A percentile compares a stretch with the other conserved stretches of the same genome.
These are phyloP conservation scores for Octodonta nipae DNA, from an alignment of 2,888 invertebrate species.

Conservation along the genomic window DNA sequence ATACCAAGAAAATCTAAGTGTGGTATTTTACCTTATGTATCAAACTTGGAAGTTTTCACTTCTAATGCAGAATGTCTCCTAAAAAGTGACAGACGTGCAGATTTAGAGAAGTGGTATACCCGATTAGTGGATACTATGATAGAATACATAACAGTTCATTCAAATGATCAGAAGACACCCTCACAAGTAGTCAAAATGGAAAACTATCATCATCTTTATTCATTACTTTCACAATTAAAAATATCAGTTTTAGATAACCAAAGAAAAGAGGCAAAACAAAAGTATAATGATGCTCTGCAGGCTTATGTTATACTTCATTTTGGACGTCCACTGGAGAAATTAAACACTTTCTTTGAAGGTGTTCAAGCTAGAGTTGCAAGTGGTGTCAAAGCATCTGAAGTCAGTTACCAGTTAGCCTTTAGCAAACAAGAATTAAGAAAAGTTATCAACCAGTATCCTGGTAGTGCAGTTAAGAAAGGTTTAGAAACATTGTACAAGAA, in stretches of 20 bases:
- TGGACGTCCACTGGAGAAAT: slow-evolving; percentile 80
- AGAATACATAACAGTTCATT: slow-evolving; percentile 64
- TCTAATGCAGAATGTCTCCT: slow-evolving; percentile 78
- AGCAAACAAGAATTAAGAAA: slow-evolving; percentile 92
- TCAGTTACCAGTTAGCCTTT: slow-evolving; percentile 93
- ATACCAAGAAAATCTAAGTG: slow-evolving; percentile 61
- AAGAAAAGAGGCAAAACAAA: slow-evolving; percentile 78
- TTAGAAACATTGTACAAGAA: slow-evolving; percentile 86
- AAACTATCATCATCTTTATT: slow-evolving; percentile 90
- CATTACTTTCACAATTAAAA: slow-evolving; percentile 74
- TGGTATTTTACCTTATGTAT: slow-evolving; percentile 78
- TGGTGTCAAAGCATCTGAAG: slow-evolving; percentile 92
- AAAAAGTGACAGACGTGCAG: slow-evolving; percentile 73
- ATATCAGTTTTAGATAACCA: slow-evolving; percentile 75
- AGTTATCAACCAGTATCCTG: slow-evolving; percentile 88
- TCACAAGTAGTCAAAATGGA: slow-evolving; percentile 86
- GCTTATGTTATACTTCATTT: slow-evolving; percentile 90
- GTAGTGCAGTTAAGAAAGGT: slow-evolving; percentile 68
- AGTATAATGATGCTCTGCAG: slow-evolving; percentile 78
- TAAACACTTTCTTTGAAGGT: slow-evolving; percentile 94
- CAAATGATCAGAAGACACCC: slow-evolving; percentile 78
- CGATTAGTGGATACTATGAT: slow-evolving; percentile 71
- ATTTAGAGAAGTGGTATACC: slow-evolving; percentile 84
- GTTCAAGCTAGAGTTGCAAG: slow-evolving; percentile 84
- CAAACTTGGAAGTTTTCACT: slow-evolving; percentile 82